Percentiles rank a stretch among this genome's conserved stretches.
Evolutionary conservation across 2,888 invertebrate species (phyloP).

Genomic region (Microctonus brassicae): DNA sequence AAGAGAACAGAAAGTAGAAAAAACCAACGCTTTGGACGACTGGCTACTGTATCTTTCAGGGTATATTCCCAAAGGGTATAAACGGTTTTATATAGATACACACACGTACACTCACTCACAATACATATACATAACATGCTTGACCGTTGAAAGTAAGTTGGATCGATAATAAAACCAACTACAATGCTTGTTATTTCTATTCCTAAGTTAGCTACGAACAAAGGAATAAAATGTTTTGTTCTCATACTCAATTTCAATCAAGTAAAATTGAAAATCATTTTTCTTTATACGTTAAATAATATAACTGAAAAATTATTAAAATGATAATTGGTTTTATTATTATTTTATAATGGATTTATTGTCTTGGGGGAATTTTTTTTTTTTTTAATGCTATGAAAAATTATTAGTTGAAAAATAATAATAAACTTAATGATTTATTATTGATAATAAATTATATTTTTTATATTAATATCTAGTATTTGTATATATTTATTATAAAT

Average conservation of each 20-base stretch:
- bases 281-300: too few species aligned
- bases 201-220: background rate
- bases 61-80: slow-evolving; percentile 4
- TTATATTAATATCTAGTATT: too few species aligned
- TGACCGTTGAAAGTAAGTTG: background rate
- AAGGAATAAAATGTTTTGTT: background rate
- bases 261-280: background rate
- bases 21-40: background rate
- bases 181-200: background rate
- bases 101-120: too few species aligned
- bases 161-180: background rate
- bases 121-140: background rate
- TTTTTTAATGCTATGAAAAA: too few species aligned
- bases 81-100: background rate
- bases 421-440: too few species aligned
- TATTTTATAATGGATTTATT: too few species aligned
- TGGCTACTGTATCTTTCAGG: slow-evolving; percentile 16
- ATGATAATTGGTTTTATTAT: too few species aligned
- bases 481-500: too few species aligned
- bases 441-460: too few species aligned
- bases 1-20: background rate
- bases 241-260: background rate
- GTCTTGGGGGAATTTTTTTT: too few species aligned
- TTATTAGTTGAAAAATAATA: too few species aligned
- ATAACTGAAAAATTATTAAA: too few species aligned